phyloP scores from a whole-genome alignment of 2,797 vertebrate genomes.

The Prionace glauca region DNA sequence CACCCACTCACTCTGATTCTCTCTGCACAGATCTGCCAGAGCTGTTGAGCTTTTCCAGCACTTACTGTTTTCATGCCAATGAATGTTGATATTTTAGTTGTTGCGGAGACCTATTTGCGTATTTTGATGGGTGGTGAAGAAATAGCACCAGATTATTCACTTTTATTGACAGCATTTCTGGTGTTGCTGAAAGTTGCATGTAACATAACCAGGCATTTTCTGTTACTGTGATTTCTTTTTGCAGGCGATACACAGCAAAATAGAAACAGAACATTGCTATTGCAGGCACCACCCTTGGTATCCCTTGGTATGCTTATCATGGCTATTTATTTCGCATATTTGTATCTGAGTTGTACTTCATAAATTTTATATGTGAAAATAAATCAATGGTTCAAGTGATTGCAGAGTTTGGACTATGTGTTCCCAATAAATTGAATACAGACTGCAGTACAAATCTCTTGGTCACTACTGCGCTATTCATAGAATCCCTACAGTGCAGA shows the following conservation, averaged over 20 bases:
- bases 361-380: not conserved
- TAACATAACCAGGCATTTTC: not conserved
- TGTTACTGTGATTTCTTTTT: not conserved
- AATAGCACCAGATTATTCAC: not conserved
- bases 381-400: not conserved
- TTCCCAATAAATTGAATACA: slow-evolving; percentile 29
- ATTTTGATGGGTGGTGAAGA: not conserved
- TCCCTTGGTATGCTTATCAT: not conserved
- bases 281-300: not conserved
- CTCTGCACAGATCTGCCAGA: too few relatives aligned
- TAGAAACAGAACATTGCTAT: not conserved
- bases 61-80: too few relatives aligned
- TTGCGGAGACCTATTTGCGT: not conserved
- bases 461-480: not conserved
- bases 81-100: not conserved
- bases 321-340: not conserved
- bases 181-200: not conserved
- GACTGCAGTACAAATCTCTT: not conserved
- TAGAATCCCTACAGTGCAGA: too few relatives aligned
- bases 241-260: not conserved
- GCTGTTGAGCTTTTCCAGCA: too few relatives aligned
- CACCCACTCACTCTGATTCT: too few relatives aligned
- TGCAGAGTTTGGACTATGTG: not conserved
- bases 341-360: not conserved
- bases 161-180: not conserved